A percentile compares a stretch with the other conserved stretches of the same genome.
Conservation (phyloP, 2,888 invertebrate species). For the Ctenicera cuprea region DNA sequence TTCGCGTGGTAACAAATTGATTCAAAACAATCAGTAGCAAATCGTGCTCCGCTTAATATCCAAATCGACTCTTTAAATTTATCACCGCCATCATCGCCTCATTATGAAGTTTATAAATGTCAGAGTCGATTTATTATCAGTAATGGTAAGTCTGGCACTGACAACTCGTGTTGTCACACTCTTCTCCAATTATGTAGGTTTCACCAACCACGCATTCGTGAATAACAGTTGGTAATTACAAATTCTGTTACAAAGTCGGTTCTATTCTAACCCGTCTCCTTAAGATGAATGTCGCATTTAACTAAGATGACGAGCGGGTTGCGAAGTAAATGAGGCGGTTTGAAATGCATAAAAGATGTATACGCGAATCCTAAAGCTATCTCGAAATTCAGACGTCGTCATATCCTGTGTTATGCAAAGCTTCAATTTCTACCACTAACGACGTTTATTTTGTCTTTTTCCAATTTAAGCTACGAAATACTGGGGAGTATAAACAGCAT, state of each 20-base stretch:
- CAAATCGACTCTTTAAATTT: too few relatives aligned
- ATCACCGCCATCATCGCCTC: background rate
- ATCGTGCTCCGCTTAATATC: too few relatives aligned
- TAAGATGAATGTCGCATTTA: conserved; percentile 29
- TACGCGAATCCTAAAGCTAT: background rate
- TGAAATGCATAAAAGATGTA: conserved; percentile 20
- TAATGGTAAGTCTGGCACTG: background rate
- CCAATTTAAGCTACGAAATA: background rate
- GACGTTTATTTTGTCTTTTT: conserved; percentile 4
- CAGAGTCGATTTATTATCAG: background rate
- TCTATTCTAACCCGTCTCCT: conserved; percentile 12
- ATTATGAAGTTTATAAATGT: background rate
- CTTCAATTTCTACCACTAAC: background rate
- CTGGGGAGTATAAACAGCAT: conserved; percentile 9
- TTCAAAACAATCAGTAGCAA: too few relatives aligned
- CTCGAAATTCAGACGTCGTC: background rate
- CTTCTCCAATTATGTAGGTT: conserved; percentile 19
- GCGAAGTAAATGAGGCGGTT: conserved; percentile 20
- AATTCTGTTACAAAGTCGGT: conserved; percentile 22
- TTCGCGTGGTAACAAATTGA: too few relatives aligned
- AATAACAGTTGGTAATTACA: conserved; percentile 26
- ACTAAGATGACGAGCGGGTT: conserved; percentile 1
- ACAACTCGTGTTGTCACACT: conserved; percentile 12
- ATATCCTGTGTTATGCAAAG: background rate
- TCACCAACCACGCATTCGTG: conserved; percentile 16